Conservation (phyloP, 2,888 invertebrate genomes). For the Himalopsyche anomala region DNA sequence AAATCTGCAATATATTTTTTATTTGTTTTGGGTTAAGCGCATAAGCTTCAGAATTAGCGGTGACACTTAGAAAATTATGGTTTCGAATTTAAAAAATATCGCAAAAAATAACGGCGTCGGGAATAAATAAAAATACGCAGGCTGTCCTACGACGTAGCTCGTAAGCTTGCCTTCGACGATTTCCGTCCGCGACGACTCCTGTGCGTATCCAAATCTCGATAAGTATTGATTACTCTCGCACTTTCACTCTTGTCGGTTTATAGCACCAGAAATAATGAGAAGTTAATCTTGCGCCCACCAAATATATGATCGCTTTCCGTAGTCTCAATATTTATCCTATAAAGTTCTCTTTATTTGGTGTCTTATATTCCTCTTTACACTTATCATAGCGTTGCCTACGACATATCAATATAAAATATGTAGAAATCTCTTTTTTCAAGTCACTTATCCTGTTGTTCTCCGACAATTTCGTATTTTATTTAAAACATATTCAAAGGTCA, state of each 20-base stretch:
- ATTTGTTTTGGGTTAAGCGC: slow-evolving; percentile 27
- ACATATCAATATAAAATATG: background rate
- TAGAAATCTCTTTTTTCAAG: background rate
- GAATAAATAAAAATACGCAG: slow-evolving; percentile 1
- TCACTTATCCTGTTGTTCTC: background rate
- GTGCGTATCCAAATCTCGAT: background rate
- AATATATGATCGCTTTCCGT: slow-evolving; percentile 15
- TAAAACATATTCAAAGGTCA: too few species aligned
- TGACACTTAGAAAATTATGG: slow-evolving; percentile 32
- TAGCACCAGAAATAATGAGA: background rate
- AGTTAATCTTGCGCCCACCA: background rate
- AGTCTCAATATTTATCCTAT: slow-evolving; percentile 3
- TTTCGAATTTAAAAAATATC: slow-evolving; percentile 22
- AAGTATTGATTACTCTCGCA: background rate
- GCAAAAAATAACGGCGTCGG: background rate
- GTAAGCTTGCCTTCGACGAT: background rate
- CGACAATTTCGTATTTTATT: background rate
- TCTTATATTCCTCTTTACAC: background rate
- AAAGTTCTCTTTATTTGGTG: background rate
- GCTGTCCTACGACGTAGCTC: background rate
- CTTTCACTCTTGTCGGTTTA: background rate
- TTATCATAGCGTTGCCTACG: background rate
- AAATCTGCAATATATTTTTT: slow-evolving; percentile 4
- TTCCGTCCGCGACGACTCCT: background rate
- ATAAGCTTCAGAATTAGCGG: slow-evolving; percentile 30